Percentiles rank a stretch among this genome's conserved stretches.
These are phyloP conservation scores for Odontophorus gujanensis DNA, from an alignment of 2,113 vertebrate genomes.

Conservation along the genomic window DNA sequence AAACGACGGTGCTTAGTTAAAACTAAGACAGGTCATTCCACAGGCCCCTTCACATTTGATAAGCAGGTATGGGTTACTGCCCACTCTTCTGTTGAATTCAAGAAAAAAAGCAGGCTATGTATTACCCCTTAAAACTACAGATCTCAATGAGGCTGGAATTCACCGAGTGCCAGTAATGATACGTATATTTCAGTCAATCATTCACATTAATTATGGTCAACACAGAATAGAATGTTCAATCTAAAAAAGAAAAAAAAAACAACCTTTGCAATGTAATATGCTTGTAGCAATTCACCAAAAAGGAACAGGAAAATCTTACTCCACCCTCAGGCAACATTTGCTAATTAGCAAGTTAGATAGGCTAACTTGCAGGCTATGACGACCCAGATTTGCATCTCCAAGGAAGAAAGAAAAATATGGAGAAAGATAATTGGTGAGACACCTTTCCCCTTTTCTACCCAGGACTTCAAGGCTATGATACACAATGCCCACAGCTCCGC, in stretches of 20 bases:
- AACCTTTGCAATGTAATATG: accelerated
- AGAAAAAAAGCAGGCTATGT: neutral
- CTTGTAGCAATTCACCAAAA: neutral
- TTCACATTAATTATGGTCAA: neutral
- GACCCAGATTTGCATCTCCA: neutral
- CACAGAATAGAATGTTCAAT: neutral
- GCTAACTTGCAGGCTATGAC: neutral
- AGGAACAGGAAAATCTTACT: neutral
- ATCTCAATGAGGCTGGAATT: accelerated
- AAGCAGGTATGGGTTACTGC: neutral
- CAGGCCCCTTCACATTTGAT: neutral
- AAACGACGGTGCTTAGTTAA: neutral
- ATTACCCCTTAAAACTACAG: neutral
- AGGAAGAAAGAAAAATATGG: neutral
- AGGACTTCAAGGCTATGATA: neutral
- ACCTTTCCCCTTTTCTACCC: neutral
- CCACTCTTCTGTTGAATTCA: neutral
- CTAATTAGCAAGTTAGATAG: neutral
- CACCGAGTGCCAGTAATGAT: neutral
- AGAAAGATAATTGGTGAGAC: neutral
- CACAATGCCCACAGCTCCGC: neutral
- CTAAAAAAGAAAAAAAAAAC: neutral
- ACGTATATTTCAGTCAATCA: neutral
- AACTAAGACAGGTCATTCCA: neutral
- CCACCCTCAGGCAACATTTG: neutral